Conservation (phyloP, 1,140 invertebrate genomes). For the Bombus superbus region DNA sequence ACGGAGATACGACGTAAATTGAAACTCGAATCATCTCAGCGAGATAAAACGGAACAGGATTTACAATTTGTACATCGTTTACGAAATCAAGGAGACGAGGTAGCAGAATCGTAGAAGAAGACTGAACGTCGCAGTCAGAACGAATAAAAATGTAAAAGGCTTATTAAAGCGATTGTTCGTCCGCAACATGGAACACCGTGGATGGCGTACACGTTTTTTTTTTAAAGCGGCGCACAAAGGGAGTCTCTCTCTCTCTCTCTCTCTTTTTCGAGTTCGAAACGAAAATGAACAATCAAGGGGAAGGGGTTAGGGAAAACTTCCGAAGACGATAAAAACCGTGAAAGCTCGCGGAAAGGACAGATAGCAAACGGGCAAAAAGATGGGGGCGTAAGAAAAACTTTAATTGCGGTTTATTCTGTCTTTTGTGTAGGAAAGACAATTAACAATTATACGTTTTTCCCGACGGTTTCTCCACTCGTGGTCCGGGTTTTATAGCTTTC, state of each 20-base stretch:
- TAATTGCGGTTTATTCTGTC: slow-evolving; percentile 43
- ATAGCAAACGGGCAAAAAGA: not conserved
- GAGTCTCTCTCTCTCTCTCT: not conserved
- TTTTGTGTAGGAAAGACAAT: slow-evolving; percentile 23
- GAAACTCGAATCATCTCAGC: not conserved
- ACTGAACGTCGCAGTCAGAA: no score
- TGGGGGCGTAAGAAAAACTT: slow-evolving; percentile 12
- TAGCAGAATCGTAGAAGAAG: not conserved
- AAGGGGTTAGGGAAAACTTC: not conserved
- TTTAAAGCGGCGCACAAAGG: not conserved
- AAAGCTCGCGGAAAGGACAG: not conserved
- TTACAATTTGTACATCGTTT: not conserved
- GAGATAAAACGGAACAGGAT: not conserved
- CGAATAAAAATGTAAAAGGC: slow-evolving; percentile 12
- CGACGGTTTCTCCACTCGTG: not conserved
- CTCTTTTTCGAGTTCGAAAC: slow-evolving; percentile 5
- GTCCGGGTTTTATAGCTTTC: slow-evolving; percentile 20
- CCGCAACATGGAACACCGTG: not conserved
- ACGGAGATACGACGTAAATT: not conserved
- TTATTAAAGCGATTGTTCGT: slow-evolving; percentile 9
- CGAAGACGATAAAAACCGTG: not conserved
- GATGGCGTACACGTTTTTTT: no score
- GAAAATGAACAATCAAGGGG: slow-evolving; percentile 11
- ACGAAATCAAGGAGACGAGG: not conserved
- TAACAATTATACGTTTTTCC: slow-evolving; percentile 36